Base-by-base conservation (phyloP, 2,888 invertebrate species). In the Archaeoteleia sp. region DNA sequence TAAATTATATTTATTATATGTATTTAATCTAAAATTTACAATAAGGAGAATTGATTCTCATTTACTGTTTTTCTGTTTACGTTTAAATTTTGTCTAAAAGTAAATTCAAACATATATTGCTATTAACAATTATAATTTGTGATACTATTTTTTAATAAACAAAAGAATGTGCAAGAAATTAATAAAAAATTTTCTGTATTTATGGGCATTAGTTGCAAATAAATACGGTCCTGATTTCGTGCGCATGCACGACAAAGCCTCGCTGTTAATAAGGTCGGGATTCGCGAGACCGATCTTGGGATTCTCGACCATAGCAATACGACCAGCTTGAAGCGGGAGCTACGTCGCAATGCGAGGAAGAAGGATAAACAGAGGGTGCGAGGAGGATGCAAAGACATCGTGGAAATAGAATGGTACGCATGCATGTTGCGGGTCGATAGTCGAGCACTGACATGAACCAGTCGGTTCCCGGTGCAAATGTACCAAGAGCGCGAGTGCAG, bases 371-470 rank as follows among this genome's bases (percentile, higher is more conserved):
- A 1, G 9, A 9, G 1, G 32, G 32, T 7, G 32, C 8, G 12
- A 32, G 12, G 9, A 32, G 9, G 32, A 12, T 2, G 32, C 5
- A 9, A 8, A 9, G 10, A 9, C 10, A 32, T 32, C 32, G 32
- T 9, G 32, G 32, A 4, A 32, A 32, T 9, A 32, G 32, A 32
- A 32, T 32, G 32, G 32, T 32, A 8, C 32, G 54, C 48, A 49
- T 58, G 48, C 49, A 49, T 39, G 61, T 39, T 32, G 53, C 62
- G 54, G 62, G 62, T 62, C 62, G 62, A 62, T 62, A 62, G 54
- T 54, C 62, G 54, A 62, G 54, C 55, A 55, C 62, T 62, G 54
- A 54, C 62, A 42, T 48, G 51, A 46, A 62, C 46, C 53, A 46
- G 20, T 32, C 46, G 25, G 13, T 10, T 10, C 42, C 10, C 49